Conservation (phyloP, 2,888 invertebrate genomes). For the Dioctria linearis region DNA sequence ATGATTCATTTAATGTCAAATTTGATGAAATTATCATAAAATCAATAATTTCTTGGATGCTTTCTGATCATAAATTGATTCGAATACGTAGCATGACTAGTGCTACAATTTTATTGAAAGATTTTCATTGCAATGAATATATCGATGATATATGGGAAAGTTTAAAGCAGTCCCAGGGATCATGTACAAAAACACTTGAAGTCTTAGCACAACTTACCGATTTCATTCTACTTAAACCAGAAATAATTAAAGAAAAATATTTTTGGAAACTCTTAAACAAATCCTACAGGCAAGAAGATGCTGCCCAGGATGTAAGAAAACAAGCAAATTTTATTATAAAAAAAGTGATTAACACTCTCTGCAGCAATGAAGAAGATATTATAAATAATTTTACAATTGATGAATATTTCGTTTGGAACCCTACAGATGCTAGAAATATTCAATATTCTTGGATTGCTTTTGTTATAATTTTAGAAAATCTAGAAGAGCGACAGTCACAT, state of each 20-base stretch:
- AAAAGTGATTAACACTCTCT: neutral
- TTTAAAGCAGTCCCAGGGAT: neutral
- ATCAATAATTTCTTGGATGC: neutral
- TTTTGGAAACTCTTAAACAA: slow-evolving; percentile 13
- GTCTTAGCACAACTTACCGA: neutral
- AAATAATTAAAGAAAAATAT: neutral
- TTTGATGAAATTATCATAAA: neutral
- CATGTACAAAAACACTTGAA: slow-evolving; percentile 9
- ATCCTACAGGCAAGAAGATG: neutral
- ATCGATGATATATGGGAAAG: neutral
- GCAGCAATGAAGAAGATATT: neutral
- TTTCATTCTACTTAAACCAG: neutral
- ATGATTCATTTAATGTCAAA: neutral
- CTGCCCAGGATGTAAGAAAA: slow-evolving; percentile 3
- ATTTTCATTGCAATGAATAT: neutral
- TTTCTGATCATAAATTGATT: slow-evolving; percentile 1
- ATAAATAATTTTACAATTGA: neutral
- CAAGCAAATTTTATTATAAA: slow-evolving; percentile 7
- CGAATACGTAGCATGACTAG: neutral
- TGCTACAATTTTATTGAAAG: neutral
- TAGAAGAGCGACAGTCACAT: slow-evolving; percentile 69
- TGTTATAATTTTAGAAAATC: slow-evolving; percentile 65
- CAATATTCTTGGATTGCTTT: slow-evolving; percentile 63
- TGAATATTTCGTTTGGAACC: slow-evolving; percentile 37
- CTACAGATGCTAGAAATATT: slow-evolving; percentile 42